Evolutionary conservation across 1,140 invertebrate species (phyloP).

Genomic region (Temnothorax nylanderi): DNA sequence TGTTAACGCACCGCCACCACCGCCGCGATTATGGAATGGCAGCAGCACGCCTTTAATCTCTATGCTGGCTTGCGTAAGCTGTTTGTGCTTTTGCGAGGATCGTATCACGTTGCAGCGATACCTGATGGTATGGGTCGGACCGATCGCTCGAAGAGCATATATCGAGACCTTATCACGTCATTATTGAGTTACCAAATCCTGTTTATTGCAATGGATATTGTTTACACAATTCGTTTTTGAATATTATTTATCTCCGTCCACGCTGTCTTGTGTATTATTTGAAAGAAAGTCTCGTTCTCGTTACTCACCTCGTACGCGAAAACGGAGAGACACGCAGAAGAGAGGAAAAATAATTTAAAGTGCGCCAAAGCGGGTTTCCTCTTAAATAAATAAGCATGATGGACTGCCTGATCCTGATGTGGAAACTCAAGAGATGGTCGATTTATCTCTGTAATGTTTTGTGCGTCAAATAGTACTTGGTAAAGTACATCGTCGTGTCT

Average conservation of each 20-base stretch:
- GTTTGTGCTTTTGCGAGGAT: conserved; percentile 4
- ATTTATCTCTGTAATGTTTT: conserved; percentile 23
- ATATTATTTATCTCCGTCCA: background rate
- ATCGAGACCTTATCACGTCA: background rate
- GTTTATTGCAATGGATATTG: background rate
- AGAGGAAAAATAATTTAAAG: background rate
- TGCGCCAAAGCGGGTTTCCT: background rate
- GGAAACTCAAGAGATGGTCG: background rate
- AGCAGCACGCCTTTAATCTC: conserved; percentile 21
- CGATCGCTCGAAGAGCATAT: background rate
- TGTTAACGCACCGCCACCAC: conserved; percentile 65
- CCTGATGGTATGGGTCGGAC: background rate
- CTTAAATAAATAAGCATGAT: conserved; percentile 28
- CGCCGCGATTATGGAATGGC: conserved; percentile 54
- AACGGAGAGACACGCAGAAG: background rate
- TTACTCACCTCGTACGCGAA: background rate
- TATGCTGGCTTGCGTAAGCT: background rate
- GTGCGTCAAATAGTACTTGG: background rate
- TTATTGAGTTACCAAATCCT: background rate
- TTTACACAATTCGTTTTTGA: background rate
- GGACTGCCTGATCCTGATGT: background rate
- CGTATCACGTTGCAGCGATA: background rate
- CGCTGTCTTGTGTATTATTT: background rate
- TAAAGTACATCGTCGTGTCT: background rate
- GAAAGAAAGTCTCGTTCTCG: background rate